Evolutionary conservation across 2,888 invertebrate species (phyloP).

Genomic region (Amphimallon solstitiale): DNA sequence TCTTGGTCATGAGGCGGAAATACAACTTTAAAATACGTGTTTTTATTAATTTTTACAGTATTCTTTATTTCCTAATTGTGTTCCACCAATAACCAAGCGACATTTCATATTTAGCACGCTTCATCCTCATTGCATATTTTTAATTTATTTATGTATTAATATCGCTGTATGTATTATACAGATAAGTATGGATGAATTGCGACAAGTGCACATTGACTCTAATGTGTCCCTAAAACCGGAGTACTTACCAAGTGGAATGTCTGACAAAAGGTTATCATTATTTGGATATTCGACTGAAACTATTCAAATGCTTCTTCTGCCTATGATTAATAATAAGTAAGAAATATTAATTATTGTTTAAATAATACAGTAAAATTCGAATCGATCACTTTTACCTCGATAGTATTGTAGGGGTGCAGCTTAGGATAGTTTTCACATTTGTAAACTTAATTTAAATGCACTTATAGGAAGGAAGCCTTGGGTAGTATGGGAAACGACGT

Average conservation of each 20-base stretch:
- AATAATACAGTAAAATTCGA: background rate
- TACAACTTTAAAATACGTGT: too few species aligned
- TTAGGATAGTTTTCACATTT: slow-evolving; percentile 1
- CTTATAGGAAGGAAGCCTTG: slow-evolving; percentile 91
- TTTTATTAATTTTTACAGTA: too few species aligned
- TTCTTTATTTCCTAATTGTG: too few species aligned
- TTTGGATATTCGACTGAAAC: slow-evolving; percentile 97
- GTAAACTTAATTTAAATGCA: slow-evolving; percentile 5
- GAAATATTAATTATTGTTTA: slow-evolving; percentile 37
- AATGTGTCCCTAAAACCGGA: slow-evolving; percentile 58
- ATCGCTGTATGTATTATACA: slow-evolving; percentile 57
- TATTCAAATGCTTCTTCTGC: slow-evolving; percentile 90
- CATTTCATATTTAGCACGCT: slow-evolving; percentile 15
- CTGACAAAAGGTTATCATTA: slow-evolving; percentile 86
- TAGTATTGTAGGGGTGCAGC: slow-evolving; percentile 5
- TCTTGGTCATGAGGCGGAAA: too few species aligned
- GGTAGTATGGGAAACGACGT: slow-evolving; percentile 99
- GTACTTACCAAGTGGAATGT: slow-evolving; percentile 68
- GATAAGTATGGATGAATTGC: slow-evolving; percentile 85
- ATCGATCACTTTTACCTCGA: background rate
- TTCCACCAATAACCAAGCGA: background rate
- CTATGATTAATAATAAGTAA: slow-evolving; percentile 88
- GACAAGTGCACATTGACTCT: slow-evolving; percentile 69
- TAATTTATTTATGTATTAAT: background rate
- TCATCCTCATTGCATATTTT: too few species aligned